A percentile compares a stretch with the other conserved stretches of the same genome.
Evolutionary conservation across 1,140 invertebrate species (phyloP).

Genomic region (Drosophila kurseongensis): DNA sequence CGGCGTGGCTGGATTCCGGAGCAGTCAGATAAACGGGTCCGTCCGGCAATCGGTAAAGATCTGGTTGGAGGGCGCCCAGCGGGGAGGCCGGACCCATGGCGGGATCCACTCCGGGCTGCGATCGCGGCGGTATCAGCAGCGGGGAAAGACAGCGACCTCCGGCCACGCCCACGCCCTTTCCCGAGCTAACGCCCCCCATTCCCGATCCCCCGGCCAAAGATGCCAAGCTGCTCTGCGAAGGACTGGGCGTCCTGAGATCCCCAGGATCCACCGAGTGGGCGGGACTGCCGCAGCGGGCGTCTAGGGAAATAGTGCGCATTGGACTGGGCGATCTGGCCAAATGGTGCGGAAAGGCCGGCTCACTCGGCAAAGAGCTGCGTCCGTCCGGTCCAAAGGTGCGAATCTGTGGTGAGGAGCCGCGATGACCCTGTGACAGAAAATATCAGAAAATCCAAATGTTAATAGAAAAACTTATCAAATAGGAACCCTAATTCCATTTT

Average conservation of each 20-base stretch:
- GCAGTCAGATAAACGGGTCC: constrained; percentile 90
- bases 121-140: constrained; percentile 88
- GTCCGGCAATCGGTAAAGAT: constrained; percentile 91
- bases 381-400: constrained; percentile 91
- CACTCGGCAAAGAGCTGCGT: constrained; percentile 84
- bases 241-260: constrained; percentile 84
- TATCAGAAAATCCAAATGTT: background rate
- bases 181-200: constrained; percentile 25
- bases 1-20: constrained; percentile 85
- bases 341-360: constrained; percentile 76
- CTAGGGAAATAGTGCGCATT: constrained; percentile 89
- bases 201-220: constrained; percentile 85
- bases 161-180: constrained; percentile 81
- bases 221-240: constrained; percentile 87
- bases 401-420: constrained; percentile 92
- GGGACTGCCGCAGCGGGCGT: constrained; percentile 88
- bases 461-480: no score
- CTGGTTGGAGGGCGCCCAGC: constrained; percentile 93
- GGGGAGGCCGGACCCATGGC: constrained; percentile 87
- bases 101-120: constrained; percentile 82
- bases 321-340: constrained; percentile 89
- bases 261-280: constrained; percentile 78
- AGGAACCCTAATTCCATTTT: no score
- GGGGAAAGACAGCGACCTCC: constrained; percentile 88
- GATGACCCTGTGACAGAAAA: constrained; percentile 85